Percentiles rank a stretch among this genome's conserved stretches.
Conservation (phyloP, 2,888 invertebrate genomes). For the Drosophila paranaensis region DNA sequence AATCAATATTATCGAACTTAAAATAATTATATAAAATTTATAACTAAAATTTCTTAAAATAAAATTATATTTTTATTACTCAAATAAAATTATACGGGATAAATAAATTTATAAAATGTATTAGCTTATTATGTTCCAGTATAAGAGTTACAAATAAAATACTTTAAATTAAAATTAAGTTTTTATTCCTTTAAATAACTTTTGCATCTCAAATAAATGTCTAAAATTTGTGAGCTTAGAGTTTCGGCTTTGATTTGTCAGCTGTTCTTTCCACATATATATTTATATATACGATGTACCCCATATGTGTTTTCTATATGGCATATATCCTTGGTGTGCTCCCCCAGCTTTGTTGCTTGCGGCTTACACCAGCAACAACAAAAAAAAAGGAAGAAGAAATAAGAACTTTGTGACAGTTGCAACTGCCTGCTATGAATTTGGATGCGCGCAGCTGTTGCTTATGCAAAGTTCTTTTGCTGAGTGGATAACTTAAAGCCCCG, state of each 20-base stretch:
- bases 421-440: constrained; percentile 63
- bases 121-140: too few relatives aligned
- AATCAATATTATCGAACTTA: too few relatives aligned
- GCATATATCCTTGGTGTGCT: constrained; percentile 2
- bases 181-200: too few relatives aligned
- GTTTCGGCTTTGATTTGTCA: constrained; percentile 3
- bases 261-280: constrained; percentile 1
- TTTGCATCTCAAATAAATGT: background rate
- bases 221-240: background rate
- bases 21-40: too few relatives aligned
- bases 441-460: constrained; percentile 66
- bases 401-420: constrained; percentile 66
- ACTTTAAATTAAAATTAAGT: background rate
- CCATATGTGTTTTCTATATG: background rate
- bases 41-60: background rate
- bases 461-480: constrained; percentile 63
- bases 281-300: background rate
- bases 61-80: background rate
- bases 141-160: background rate
- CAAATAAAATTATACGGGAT: too few relatives aligned
- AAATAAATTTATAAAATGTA: too few relatives aligned
- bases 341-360: constrained; percentile 5
- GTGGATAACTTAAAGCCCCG: constrained; percentile 67
- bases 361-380: constrained; percentile 1
- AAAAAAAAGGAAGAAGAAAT: background rate